phyloP scores from a whole-genome alignment of 2,797 vertebrate species.

The Scleropages formosus region DNA sequence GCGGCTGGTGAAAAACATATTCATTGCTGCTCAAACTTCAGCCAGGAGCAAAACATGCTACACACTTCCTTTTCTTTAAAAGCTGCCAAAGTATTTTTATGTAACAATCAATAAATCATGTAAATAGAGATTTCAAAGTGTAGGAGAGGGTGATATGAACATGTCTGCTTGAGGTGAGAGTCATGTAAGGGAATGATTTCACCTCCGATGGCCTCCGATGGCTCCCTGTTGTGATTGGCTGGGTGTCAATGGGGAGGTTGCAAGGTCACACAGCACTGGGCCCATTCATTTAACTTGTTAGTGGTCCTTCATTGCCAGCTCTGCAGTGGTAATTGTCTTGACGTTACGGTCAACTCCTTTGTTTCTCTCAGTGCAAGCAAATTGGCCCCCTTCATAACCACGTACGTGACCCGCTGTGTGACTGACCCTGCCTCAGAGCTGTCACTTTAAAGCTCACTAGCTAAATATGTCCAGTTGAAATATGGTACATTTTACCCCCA shows the following conservation, averaged over 20 bases:
- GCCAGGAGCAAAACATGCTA: neutral
- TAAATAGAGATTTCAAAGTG: neutral
- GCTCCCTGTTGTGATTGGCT: neutral
- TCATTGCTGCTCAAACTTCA: neutral
- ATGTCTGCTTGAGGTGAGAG: conserved; percentile 1
- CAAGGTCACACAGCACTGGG: conserved; percentile 40
- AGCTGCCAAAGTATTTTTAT: neutral
- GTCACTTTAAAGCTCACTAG: neutral
- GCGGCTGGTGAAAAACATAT: neutral
- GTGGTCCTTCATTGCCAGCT: conserved; percentile 41
- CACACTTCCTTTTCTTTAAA: conserved; percentile 8
- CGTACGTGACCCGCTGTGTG: neutral
- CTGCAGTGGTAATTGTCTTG: conserved; percentile 35
- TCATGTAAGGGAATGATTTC: neutral
- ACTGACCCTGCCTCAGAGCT: neutral
- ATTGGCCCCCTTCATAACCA: neutral
- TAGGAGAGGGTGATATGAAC: neutral
- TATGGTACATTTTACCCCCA: neutral
- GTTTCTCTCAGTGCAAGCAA: conserved; percentile 20
- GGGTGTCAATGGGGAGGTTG: conserved; percentile 46
- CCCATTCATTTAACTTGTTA: conserved; percentile 59
- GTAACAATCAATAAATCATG: conserved; percentile 13
- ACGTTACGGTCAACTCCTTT: conserved; percentile 49
- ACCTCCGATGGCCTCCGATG: neutral
- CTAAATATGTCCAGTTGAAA: neutral